Evolutionary conservation across 2,888 invertebrate genomes (phyloP).

Genomic region (Catocala fraxini): DNA sequence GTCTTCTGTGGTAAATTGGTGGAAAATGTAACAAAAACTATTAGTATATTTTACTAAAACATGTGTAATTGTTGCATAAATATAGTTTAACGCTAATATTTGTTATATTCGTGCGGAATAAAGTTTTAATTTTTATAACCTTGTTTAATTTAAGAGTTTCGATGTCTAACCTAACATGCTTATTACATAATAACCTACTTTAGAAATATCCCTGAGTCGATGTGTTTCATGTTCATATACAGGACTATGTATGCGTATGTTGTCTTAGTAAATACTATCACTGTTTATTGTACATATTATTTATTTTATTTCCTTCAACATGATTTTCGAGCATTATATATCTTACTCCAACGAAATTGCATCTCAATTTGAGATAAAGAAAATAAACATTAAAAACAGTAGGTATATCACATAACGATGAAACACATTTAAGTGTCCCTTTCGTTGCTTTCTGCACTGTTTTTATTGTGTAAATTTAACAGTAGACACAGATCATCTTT

Average conservation of each 20-base stretch:
- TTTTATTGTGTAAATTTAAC: constrained; percentile 39
- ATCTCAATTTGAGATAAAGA: not conserved
- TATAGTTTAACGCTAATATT: constrained; percentile 16
- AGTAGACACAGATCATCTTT: constrained; percentile 30
- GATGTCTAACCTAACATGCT: too few relatives aligned
- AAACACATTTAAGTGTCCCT: constrained; percentile 19
- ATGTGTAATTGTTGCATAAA: constrained; percentile 11
- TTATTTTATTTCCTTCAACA: not conserved
- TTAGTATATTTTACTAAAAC: constrained; percentile 5
- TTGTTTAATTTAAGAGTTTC: constrained; percentile 21
- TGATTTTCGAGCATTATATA: not conserved
- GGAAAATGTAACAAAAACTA: not conserved
- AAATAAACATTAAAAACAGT: too few relatives aligned
- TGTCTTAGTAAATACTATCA: too few relatives aligned
- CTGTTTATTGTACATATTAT: not conserved
- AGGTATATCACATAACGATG: too few relatives aligned
- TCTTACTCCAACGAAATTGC: too few relatives aligned
- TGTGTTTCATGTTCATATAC: too few relatives aligned
- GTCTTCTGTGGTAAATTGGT: not conserved
- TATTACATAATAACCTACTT: too few relatives aligned
- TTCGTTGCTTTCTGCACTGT: constrained; percentile 34
- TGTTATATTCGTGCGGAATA: constrained; percentile 31
- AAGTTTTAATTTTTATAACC: constrained; percentile 32
- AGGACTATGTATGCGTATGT: too few relatives aligned
- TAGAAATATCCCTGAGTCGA: too few relatives aligned